Base-by-base conservation (phyloP, 2,113 vertebrate species). In the Python bivittatus region DNA sequence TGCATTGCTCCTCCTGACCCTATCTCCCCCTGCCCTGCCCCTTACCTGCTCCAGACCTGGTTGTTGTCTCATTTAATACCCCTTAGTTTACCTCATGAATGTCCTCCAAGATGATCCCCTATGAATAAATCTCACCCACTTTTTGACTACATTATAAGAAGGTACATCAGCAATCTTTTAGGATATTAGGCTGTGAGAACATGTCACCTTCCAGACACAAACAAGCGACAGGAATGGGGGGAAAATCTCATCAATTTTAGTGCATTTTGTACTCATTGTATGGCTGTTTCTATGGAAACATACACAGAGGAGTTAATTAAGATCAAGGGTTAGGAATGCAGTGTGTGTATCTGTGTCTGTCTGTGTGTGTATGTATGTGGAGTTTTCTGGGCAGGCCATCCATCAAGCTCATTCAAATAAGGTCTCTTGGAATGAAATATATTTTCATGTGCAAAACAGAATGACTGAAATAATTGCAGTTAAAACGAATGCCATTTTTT, bases 251-350 rank as follows among this genome's bases (percentile, higher is more conserved):
- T 93, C 38, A 85, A 84, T 86, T 86, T 27, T 94, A 44, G 93
- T 86, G 44, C 33, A 93, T 94, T 93, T 95, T 93, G 93, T 97
- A 97, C 97, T 96, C 96, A 97, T 95, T 96, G 90, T 92, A 90
- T 96, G 94, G 29, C 57, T 97, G 42, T 97, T 97, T 97, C 97
- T 95, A 94, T 94, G 91, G 96, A 89, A 97, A 97, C 96, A 96
- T 92, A 95, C 94, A 95, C 90, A 25, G 92, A 95, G 93, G 94
- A 97, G 93, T 95, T 97, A 98, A 98, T 97, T 97, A 98, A 97
- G 96, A 97, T 97, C 96, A 97, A 94, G 93, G 95, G 96, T 97
- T 96, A 96, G 90, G 95, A 90, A 0, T 94, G 96, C 95, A 17
- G 7, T 79, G 33, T 79, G 33, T 79, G 72, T 42, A 38, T 38